Percentiles rank a stretch among this genome's conserved stretches.
phyloP scores from a whole-genome alignment of 2,797 vertebrate species.

The Nannoperca obscura region DNA sequence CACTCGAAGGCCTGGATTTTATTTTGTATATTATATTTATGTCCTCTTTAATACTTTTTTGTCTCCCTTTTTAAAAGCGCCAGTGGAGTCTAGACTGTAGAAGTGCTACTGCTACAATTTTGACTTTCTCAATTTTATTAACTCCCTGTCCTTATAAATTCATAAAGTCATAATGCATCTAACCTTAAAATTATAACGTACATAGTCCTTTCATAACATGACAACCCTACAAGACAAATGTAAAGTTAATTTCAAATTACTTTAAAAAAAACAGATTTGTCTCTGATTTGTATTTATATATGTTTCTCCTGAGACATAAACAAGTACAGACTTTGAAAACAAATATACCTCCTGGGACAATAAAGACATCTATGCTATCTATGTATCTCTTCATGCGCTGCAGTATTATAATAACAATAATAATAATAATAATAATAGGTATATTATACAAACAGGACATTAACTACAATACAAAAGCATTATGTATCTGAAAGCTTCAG shows the following conservation, averaged over 20 bases:
- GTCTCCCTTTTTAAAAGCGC: neutral
- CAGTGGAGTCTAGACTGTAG: neutral
- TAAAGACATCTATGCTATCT: neutral
- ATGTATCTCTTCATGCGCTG: conserved; percentile 16
- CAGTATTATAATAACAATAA: neutral
- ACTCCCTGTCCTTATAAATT: too few species aligned
- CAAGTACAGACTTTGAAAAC: neutral
- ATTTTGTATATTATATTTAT: neutral
- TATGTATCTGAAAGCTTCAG: conserved; percentile 24
- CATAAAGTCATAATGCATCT: too few species aligned
- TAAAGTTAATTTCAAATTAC: neutral
- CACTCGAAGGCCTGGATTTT: neutral
- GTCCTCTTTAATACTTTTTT: neutral
- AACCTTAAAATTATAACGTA: too few species aligned
- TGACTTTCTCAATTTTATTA: neutral
- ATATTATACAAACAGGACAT: conserved; percentile 14
- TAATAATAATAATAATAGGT: neutral
- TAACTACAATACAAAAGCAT: conserved; percentile 17
- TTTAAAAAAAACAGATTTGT: neutral
- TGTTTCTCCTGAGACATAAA: neutral
- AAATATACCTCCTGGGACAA: neutral
- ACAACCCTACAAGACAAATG: neutral
- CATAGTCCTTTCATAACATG: neutral
- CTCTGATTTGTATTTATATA: neutral
- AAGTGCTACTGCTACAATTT: neutral